Evolutionary conservation across 2,113 vertebrate genomes (phyloP).

Genomic region (Pelodiscus sinensis): DNA sequence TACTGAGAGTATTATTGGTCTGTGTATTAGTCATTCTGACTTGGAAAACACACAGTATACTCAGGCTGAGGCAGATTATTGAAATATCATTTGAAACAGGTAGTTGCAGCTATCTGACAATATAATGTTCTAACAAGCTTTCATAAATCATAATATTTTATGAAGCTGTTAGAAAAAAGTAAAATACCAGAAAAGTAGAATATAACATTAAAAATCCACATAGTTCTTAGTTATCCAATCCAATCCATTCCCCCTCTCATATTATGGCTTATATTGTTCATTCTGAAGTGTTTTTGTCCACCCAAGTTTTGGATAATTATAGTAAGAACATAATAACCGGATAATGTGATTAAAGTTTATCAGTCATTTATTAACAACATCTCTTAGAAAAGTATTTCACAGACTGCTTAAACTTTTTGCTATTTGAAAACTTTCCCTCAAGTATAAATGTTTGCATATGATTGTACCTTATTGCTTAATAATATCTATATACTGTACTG

Average conservation of each 20-base stretch:
- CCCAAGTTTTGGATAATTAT: constrained; percentile 14
- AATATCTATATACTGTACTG: not conserved
- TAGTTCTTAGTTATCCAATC: not conserved
- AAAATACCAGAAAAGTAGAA: constrained; percentile 48
- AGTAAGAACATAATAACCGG: not conserved
- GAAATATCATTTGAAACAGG: not conserved
- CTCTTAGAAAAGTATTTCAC: constrained; percentile 10
- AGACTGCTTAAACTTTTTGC: not conserved
- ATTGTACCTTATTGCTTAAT: not conserved
- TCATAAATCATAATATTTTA: constrained; percentile 28
- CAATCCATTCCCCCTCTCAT: not conserved
- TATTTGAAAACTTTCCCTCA: not conserved
- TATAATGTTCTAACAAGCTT: constrained; percentile 6
- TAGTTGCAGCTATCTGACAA: constrained; percentile 4
- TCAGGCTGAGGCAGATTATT: not conserved
- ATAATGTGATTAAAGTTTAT: not conserved
- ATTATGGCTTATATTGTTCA: not conserved
- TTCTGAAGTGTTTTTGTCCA: constrained; percentile 35
- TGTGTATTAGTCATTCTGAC: not conserved
- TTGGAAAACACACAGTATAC: not conserved
- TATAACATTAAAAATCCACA: not conserved
- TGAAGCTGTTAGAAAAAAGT: constrained; percentile 28
- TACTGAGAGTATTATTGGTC: no score
- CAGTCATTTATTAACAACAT: not conserved
- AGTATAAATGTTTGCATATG: not conserved